These are phyloP conservation scores for Oryzias dopingdopingensis DNA, from an alignment of 2,797 vertebrate species.

Conservation along the genomic window DNA sequence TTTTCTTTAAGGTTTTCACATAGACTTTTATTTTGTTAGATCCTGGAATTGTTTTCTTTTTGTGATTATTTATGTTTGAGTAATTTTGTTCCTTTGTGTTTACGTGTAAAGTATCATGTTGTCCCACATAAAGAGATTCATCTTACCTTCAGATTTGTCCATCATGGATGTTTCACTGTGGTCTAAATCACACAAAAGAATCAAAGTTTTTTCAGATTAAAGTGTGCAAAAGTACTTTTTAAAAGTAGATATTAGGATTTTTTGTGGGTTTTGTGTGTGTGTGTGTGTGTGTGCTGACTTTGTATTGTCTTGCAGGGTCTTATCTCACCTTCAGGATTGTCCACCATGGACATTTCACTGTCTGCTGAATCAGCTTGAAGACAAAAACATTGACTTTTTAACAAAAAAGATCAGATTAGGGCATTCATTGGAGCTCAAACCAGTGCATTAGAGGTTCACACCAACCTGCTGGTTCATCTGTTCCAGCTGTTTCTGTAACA, in stretches of 20 bases:
- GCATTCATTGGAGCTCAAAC: neutral
- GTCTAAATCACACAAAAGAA: neutral
- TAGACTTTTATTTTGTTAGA: too few relatives aligned
- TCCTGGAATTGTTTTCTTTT: too few relatives aligned
- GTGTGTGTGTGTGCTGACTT: neutral
- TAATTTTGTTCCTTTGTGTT: too few relatives aligned
- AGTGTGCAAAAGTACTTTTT: neutral
- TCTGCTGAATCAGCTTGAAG: neutral
- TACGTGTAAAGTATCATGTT: too few relatives aligned
- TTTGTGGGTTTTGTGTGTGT: neutral
- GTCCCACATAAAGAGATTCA: too few relatives aligned
- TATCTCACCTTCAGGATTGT: neutral
- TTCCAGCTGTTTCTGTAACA: neutral
- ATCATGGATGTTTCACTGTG: neutral
- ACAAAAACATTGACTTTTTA: neutral
- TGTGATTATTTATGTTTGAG: too few relatives aligned
- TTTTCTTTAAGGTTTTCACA: too few relatives aligned
- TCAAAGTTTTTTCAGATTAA: neutral
- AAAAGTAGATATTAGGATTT: neutral
- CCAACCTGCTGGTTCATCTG: neutral
- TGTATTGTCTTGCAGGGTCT: neutral
- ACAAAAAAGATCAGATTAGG: neutral
- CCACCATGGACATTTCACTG: neutral
- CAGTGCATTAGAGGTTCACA: neutral
- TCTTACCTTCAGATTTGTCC: constrained; percentile 5